phyloP scores from a whole-genome alignment of 2,888 invertebrate species.

The Plagodis pulveraria region DNA sequence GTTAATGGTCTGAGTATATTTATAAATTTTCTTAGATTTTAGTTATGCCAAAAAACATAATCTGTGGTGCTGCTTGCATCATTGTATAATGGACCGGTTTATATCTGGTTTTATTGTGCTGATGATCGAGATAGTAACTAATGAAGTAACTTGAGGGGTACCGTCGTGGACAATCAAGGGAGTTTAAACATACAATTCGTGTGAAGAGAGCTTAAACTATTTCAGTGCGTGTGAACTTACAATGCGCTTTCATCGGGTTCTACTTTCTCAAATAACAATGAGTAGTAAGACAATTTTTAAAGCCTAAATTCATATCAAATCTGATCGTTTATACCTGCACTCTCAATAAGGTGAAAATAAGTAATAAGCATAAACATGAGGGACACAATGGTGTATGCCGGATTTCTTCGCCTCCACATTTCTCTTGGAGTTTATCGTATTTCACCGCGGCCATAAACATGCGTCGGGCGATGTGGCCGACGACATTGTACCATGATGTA shows the following conservation, averaged over 20 bases:
- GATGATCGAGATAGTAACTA: slow-evolving; percentile 56
- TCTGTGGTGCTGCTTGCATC: slow-evolving; percentile 42
- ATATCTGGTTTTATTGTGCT: slow-evolving; percentile 63
- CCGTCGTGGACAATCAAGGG: slow-evolving; percentile 38
- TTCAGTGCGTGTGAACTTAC: slow-evolving; percentile 43
- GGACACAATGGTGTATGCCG: slow-evolving; percentile 72
- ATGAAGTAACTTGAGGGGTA: slow-evolving; percentile 47
- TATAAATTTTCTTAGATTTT: slow-evolving; percentile 7
- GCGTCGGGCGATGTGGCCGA: slow-evolving; percentile 70
- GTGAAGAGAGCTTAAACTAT: slow-evolving; percentile 16
- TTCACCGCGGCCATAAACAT: slow-evolving; percentile 77
- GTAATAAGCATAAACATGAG: slow-evolving; percentile 81
- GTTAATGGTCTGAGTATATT: neutral
- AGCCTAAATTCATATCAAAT: slow-evolving; percentile 59
- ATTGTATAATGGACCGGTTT: slow-evolving; percentile 62
- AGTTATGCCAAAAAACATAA: slow-evolving; percentile 30
- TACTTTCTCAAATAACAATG: slow-evolving; percentile 45
- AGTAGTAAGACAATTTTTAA: slow-evolving; percentile 47
- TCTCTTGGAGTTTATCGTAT: slow-evolving; percentile 78
- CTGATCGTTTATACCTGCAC: slow-evolving; percentile 63
- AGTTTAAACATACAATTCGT: slow-evolving; percentile 39
- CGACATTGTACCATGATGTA: slow-evolving; percentile 83
- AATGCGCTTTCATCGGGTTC: slow-evolving; percentile 31
- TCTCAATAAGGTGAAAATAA: slow-evolving; percentile 78
- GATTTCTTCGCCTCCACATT: slow-evolving; percentile 80